Base-by-base conservation (phyloP, 2,888 invertebrate species). In the Drosophila sordidula region DNA sequence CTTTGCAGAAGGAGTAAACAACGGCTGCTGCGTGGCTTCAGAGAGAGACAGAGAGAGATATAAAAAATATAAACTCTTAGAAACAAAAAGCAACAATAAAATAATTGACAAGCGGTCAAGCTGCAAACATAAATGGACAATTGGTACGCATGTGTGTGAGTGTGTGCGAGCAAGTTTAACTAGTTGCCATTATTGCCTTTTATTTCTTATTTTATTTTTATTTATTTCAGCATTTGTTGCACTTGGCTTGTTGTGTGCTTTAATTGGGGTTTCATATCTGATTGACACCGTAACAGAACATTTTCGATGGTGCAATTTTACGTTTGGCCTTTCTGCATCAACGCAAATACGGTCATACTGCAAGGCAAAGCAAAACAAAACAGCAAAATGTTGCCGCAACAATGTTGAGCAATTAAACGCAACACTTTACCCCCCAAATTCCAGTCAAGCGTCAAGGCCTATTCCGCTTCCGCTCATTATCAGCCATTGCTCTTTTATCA, bases 161-260 rank as follows among this genome's bases (percentile, higher is more conserved):
- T 36, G 26, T 41, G 54, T 56, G 47, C 32, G 51, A 68, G 49
- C 68, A 66, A 73, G 67, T 71, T 55, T 52, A 70, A 69, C 78
- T 64, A 68, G 81, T 84, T 76, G 54, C 67, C 62, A 66, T 74
- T 80, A 66, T 84, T 78, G 74, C 56, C 42, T 52, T 39, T 42
- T 41, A 39, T 51, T 59, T 32, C 8, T 47, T 32, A 16, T 42
- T 47, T 68, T 50, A n/a, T 14, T 36, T 72, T 59, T 52, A 56
- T 68, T 69, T 75, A 18, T 52, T 9, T 29, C 8, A 8, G 29
- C 8, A 29, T 29, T 29, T 9, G 29, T 29, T 29, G 3, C 8
- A 29, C 14, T 56, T 38, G 42, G 25, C 73, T 45, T 57, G 29
- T 77, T 45, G 55, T 68, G 36, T 32, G 32, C 26, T 59, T 82